Base-by-base conservation (phyloP, 2,888 invertebrate species). In the Ptilodon capucinus region DNA sequence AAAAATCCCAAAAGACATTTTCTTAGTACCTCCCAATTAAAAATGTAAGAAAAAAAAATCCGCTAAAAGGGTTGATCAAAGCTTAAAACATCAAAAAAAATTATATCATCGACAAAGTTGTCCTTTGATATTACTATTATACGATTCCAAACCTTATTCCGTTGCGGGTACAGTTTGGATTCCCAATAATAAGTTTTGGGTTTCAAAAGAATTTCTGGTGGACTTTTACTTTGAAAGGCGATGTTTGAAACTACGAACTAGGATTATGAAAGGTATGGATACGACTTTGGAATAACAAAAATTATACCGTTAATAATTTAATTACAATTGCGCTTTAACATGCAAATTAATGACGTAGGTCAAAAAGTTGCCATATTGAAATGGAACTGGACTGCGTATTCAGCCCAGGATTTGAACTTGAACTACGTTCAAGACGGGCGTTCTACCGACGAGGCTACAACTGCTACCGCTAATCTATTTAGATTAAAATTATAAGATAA, bases 151-250 rank as follows among this genome's bases (percentile, higher is more conserved):
- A 6, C 19, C 19, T 38, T 38, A 38, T 38, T 6, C 19, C 38
- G 4, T 9, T n/a, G 38, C 4, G n/a, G n/a, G 38, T 40, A 50
- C 13, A 44, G 45, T 40, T 6, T 11, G 40, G 38, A 44, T 46
- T 35, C 13, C 38, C 19, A 19, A 38, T 38, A 18, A 19, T 19
- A 38, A 40, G 48, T 44, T 48, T 51, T 42, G 38, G 42, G 43
- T 59, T 46, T 49, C 48, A 54, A 62, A 66, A 53, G 51, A 48
- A 47, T 50, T 58, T 46, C 51, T 48, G 53, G 45, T 13, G 4
- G 36, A 56, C 51, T 60, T 55, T 62, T 60, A 56, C 59, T 65
- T 64, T 57, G 66, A 60, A 64, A 70, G 60, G 68, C 64, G 65
- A 68, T 48, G 47, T 58, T 54, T 56, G 60, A 57, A 60, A 41